Conservation (phyloP, 2,113 vertebrate genomes). For the Elaphurus davidianus region DNA sequence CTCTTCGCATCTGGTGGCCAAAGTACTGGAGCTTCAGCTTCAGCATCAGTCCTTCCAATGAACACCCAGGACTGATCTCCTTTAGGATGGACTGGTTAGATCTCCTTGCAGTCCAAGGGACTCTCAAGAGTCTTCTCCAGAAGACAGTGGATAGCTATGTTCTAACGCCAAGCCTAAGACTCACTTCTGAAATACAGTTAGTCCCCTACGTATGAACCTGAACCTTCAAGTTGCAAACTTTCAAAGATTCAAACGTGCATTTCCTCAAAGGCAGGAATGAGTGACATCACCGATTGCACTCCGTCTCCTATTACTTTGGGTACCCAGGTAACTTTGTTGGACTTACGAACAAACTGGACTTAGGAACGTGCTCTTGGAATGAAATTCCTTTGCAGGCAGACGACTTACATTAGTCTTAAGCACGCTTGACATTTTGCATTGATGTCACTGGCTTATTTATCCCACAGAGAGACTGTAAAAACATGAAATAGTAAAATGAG, state of each 20-base stretch:
- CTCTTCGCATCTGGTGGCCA: fast-evolving
- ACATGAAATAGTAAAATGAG: not conserved
- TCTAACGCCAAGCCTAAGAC: not conserved
- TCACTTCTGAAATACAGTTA: not conserved
- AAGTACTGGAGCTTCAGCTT: not conserved
- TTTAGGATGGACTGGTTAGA: not conserved
- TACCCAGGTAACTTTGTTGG: not conserved
- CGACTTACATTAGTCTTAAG: not conserved
- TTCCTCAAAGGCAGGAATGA: not conserved
- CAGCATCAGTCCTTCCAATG: not conserved
- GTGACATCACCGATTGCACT: not conserved
- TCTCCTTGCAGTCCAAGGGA: not conserved
- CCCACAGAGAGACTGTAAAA: not conserved
- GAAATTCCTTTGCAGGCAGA: not conserved
- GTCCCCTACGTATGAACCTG: not conserved
- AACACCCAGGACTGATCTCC: fast-evolving
- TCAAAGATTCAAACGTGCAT: not conserved
- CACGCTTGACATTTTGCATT: not conserved
- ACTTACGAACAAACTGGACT: fast-evolving
- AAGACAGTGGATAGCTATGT: not conserved
- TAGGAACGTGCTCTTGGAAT: not conserved
- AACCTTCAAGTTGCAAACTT: not conserved
- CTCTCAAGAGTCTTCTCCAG: not conserved
- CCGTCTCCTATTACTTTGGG: not conserved
- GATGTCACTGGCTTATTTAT: not conserved